These are phyloP conservation scores for Hucho hucho DNA, from an alignment of 2,113 vertebrate genomes.

Conservation along the genomic window DNA sequence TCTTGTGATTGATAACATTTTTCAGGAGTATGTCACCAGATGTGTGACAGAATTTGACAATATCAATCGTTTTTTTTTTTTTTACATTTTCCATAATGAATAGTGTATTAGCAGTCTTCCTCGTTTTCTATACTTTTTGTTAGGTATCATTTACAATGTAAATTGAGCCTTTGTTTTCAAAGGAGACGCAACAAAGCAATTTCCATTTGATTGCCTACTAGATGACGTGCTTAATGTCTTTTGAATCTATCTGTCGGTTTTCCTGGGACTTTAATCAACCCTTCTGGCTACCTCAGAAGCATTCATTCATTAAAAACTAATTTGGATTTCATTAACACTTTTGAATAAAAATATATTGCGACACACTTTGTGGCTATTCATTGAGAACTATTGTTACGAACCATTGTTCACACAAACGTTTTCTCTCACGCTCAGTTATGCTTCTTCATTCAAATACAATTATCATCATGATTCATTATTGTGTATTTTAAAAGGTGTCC, in stretches of 20 bases:
- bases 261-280: conserved; percentile 13
- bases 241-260: neutral
- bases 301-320: neutral
- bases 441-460: too few relatives aligned
- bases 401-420: too few relatives aligned
- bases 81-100: too few relatives aligned
- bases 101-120: too few relatives aligned
- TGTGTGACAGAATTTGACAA: too few relatives aligned
- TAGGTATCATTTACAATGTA: conserved; percentile 25
- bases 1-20: too few relatives aligned
- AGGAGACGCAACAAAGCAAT: conserved; percentile 2
- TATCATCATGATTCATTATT: too few relatives aligned
- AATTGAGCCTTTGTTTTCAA: conserved; percentile 16
- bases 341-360: neutral
- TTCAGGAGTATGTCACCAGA: too few relatives aligned
- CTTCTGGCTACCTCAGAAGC: conserved; percentile 6
- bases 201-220: conserved; percentile 28
- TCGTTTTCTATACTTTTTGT: neutral
- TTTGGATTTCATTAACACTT: conserved; percentile 23
- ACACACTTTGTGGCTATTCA: neutral
- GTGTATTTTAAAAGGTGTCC: too few relatives aligned
- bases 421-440: too few relatives aligned
- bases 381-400: too few relatives aligned
- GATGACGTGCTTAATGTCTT: neutral
- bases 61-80: too few relatives aligned